A percentile compares a stretch with the other conserved stretches of the same genome.
These are phyloP conservation scores for Potorous gilbertii DNA, from an alignment of 2,797 vertebrate genomes.

Conservation along the genomic window DNA sequence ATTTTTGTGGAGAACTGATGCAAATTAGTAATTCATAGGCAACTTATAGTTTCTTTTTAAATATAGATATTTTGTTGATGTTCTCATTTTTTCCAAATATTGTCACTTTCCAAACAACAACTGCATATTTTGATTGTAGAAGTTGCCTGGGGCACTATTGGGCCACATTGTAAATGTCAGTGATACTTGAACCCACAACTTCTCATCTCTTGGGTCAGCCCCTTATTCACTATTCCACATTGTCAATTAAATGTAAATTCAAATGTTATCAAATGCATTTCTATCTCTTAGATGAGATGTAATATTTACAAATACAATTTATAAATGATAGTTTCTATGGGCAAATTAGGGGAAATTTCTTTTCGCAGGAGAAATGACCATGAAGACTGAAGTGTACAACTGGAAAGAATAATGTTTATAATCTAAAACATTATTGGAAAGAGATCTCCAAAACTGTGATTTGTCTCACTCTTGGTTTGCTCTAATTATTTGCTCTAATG, in stretches of 20 bases:
- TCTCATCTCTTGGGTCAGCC: neutral
- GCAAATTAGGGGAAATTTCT: neutral
- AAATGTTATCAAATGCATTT: neutral
- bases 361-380: slow-evolving; percentile 28
- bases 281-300: neutral
- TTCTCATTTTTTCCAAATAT: neutral
- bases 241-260: neutral
- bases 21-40: neutral
- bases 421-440: slow-evolving; percentile 3
- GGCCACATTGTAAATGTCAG: neutral
- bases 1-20: neutral
- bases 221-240: neutral
- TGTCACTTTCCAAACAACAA: neutral
- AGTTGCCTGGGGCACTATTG: neutral
- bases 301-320: neutral
- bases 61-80: neutral
- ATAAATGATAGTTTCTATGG: neutral
- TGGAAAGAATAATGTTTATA: neutral
- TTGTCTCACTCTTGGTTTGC: slow-evolving; percentile 26
- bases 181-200: neutral
- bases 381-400: neutral
- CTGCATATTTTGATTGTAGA: neutral
- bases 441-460: neutral
- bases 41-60: neutral
- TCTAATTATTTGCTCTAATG: slow-evolving; percentile 65